Conservation (phyloP, 2,797 vertebrate genomes). For the Chanos chanos region DNA sequence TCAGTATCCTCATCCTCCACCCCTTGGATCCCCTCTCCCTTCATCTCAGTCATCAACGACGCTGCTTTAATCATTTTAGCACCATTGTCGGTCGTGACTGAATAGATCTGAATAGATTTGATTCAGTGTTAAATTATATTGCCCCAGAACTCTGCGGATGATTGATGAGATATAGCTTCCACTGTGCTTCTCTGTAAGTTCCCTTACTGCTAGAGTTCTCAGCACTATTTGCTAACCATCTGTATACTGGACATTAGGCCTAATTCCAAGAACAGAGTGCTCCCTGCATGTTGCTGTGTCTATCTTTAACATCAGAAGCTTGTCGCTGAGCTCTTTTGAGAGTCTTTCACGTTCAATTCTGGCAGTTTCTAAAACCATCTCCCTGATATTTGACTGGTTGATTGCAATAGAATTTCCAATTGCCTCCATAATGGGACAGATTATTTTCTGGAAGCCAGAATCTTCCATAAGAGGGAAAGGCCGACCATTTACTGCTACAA, state of each 20-base stretch:
- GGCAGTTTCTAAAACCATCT: conserved; percentile 7
- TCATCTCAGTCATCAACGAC: neutral
- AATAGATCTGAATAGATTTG: neutral
- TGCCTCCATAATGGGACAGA: conserved; percentile 4
- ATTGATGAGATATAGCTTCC: conserved; percentile 14
- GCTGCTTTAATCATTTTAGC: neutral
- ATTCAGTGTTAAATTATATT: neutral
- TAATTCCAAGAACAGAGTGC: conserved; percentile 15
- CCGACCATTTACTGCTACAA: conserved; percentile 18
- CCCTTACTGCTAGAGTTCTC: neutral
- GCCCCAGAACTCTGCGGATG: neutral
- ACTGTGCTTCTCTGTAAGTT: neutral
- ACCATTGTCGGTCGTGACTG: neutral
- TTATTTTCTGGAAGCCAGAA: conserved; percentile 23
- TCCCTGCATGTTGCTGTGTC: conserved; percentile 1
- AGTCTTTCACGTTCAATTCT: neutral
- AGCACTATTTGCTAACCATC: neutral
- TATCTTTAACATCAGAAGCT: conserved; percentile 6
- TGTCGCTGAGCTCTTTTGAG: neutral
- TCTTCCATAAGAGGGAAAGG: conserved; percentile 26
- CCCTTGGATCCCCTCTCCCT: too few relatives aligned
- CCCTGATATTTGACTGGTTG: conserved; percentile 6
- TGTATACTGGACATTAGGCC: conserved; percentile 6
- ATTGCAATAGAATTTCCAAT: conserved; percentile 11
- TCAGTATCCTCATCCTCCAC: too few relatives aligned